These are phyloP conservation scores for Cricetomys ansorgei DNA, from an alignment of 2,113 vertebrate genomes.

Conservation along the genomic window DNA sequence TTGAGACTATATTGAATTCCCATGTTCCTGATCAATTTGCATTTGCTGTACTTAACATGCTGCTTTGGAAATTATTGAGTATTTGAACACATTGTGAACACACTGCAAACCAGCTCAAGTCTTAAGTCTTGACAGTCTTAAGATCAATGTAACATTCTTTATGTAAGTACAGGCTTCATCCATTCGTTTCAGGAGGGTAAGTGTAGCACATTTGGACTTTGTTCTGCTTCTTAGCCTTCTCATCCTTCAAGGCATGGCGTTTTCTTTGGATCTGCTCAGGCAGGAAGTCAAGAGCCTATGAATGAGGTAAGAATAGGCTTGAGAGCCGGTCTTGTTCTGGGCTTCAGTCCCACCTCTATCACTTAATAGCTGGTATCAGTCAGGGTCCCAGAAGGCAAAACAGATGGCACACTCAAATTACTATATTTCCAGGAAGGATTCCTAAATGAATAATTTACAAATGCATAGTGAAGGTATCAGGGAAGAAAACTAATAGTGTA, in stretches of 20 bases:
- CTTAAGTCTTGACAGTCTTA: conserved; percentile 30
- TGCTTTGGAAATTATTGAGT: conserved; percentile 58
- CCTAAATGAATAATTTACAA: conserved; percentile 43
- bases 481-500: neutral
- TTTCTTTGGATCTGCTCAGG: conserved; percentile 5
- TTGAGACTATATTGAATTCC: conserved; percentile 61
- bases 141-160: conserved; percentile 36
- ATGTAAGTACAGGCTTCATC: neutral
- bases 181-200: conserved; percentile 4
- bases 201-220: conserved; percentile 11
- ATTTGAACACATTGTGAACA: conserved; percentile 30
- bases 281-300: neutral
- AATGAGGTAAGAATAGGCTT: neutral
- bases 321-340: neutral
- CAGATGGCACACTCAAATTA: conserved; percentile 8
- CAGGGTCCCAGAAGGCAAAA: conserved; percentile 9
- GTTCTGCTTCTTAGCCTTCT: conserved; percentile 18
- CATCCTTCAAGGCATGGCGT: neutral
- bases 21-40: conserved; percentile 60
- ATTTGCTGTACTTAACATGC: conserved; percentile 68
- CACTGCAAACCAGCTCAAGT: neutral
- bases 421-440: conserved; percentile 41
- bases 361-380: conserved; percentile 37
- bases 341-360: neutral
- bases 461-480: neutral